Evolutionary conservation across 2,888 invertebrate genomes (phyloP), one percentile per base, ranked within the genome.

Genomic region (Pimpla rufipes): DNA sequence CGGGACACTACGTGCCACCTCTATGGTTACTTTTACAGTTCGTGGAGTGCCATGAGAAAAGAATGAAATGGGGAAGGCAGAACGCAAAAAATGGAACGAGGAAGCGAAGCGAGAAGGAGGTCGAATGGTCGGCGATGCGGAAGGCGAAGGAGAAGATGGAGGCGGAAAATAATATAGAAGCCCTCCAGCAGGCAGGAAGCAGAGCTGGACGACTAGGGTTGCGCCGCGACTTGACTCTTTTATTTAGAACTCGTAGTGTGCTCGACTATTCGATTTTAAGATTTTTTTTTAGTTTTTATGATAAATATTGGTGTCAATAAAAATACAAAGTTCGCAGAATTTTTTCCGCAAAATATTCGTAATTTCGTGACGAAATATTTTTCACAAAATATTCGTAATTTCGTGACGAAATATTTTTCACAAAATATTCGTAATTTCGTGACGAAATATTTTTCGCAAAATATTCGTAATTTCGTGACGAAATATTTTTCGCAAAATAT

Each of bases 161-260:
- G 79, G 68, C 75, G 47, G 67, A 55, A 80, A 80, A 68, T 83
- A 75, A 79, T 79, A 67, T 75, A 57, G 81, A 83, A 83, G 83
- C 83, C 83, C 83, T 83, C 83, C 79, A 83, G 79, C 82, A 68
- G 79, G 70, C 73, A 81, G 81, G 78, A 83, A 81, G 81, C 64
- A 50, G 70, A 71, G 68, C 52, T 68, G 68, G 50, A 68, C 79
- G 79, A 79, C 74, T 42, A 62, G 74, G 74, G 67, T 50, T 68
- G 68, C 66, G 74, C 66, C 47, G 55, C 35, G 37, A 50, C 52
- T 75, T 18, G 35, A 35, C 52, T 70, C 50, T 52, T 62, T 57
- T 37, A 70, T 57, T 57, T 70, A 62, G 23, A 21, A 52, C 0
- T 50, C 8, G 18, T 21, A 21, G 10, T 23, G 21, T 5, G 5